These are phyloP conservation scores for Sciurus niger DNA, from an alignment of 2,113 vertebrate species.

Conservation along the genomic window DNA sequence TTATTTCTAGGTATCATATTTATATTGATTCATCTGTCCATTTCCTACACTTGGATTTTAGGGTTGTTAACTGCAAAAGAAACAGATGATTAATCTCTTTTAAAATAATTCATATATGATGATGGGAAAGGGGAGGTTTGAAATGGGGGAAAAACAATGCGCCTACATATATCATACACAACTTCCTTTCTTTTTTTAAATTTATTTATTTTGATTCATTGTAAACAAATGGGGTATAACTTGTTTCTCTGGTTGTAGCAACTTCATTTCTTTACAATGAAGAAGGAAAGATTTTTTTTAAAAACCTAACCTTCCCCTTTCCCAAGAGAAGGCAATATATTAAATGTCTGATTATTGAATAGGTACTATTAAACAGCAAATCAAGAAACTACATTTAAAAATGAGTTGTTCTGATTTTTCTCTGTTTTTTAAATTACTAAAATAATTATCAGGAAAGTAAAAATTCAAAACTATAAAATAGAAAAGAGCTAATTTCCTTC, in stretches of 20 bases:
- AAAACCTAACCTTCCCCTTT: conserved; percentile 21
- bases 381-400: conserved; percentile 1
- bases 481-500: not conserved
- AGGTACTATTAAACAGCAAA: not conserved
- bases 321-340: not conserved
- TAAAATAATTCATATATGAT: not conserved
- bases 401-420: not conserved
- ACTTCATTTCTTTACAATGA: not conserved
- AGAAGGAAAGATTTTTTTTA: not conserved
- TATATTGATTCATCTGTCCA: not conserved
- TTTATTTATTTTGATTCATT: too few relatives aligned
- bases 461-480: not conserved
- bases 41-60: not conserved
- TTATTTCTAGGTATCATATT: not conserved
- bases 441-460: conserved; percentile 3
- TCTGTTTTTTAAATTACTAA: conserved; percentile 17
- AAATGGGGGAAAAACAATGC: not conserved
- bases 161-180: not conserved
- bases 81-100: not conserved
- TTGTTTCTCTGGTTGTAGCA: too few relatives aligned
- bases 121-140: not conserved
- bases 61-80: not conserved
- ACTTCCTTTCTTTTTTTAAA: not conserved
- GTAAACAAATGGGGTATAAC: not conserved
- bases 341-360: conserved; percentile 45